Evolutionary conservation across 2,113 vertebrate species (phyloP), one percentile per base, ranked within the genome.

Genomic region (Otus sunia): DNA sequence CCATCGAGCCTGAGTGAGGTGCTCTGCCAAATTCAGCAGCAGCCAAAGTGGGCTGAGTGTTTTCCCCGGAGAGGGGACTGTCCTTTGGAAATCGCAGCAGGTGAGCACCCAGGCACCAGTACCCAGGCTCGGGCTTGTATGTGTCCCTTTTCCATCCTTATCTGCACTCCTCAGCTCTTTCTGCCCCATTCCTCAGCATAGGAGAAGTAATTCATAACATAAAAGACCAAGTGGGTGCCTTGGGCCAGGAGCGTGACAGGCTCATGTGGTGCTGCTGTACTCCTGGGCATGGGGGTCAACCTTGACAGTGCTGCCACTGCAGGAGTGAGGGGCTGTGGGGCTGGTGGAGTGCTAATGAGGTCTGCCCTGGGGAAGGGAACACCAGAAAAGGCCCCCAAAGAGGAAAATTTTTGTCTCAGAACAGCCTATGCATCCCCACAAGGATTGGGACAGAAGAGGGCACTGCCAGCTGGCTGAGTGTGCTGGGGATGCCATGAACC

Each of bases 1-100:
- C 5, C 52, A 9, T 23, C 0, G 0, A 90, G 83, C 30, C 36
- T 0, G 2, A 60, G 19, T 3, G 43, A 87, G 47, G n/a, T 41
- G 43, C 41, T 67, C n/a, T 0, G 0, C 41, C 27, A 45, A 69
- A 90, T 74, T 49, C 21, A 67, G 45, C 36, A 47, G 53, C 1
- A 12, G 29, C 12, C 36, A 14, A 29, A 69, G 36, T 0, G 2
- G 30, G 21, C 22, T 23, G 74, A 63, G 43, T 29, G 49, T 43
- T 21, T 52, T 67, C 7, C 29, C 56, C 3, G 1, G 47, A 22
- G 26, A 34, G 20, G 19, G 15, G 4, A 18, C 39, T 49, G 12
- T 53, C 6, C 55, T 15, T 5, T 39, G 30, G 50, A 62, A 92
- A 81, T 9, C 6, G 4, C 59, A 60, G 67, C 8, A 3, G 25